Evolutionary conservation across 2,888 invertebrate genomes (phyloP).

Genomic region (Drosophila nr. perissopoda): DNA sequence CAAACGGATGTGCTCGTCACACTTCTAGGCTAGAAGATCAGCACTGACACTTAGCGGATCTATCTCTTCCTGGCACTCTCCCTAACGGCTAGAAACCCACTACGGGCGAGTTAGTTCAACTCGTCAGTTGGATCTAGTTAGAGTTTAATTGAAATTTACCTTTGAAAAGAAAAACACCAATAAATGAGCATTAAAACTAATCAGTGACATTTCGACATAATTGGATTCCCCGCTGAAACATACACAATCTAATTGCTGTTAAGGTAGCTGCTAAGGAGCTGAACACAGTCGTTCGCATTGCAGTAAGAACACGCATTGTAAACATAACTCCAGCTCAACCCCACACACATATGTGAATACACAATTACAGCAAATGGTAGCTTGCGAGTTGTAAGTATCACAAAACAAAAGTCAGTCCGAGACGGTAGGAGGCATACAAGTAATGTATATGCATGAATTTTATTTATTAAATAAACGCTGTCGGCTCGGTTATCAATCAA

Average conservation of each 20-base stretch:
- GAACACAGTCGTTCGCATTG: neutral
- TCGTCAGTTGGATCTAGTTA: neutral
- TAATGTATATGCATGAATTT: conserved; percentile 51
- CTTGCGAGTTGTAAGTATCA: neutral
- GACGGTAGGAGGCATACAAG: conserved; percentile 6
- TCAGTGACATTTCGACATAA: neutral
- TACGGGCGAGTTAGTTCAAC: neutral
- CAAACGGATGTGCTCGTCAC: neutral
- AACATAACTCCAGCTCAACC: conserved; percentile 1
- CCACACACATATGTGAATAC: neutral
- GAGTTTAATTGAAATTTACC: neutral
- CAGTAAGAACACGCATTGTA: conserved; percentile 1
- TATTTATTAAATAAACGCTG: conserved; percentile 73
- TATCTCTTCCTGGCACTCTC: neutral
- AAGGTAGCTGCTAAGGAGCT: neutral
- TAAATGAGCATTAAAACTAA: neutral
- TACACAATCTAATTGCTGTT: neutral
- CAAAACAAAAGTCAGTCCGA: conserved; percentile 48
- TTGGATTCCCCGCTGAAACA: neutral
- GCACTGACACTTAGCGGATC: neutral
- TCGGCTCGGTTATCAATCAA: conserved; percentile 70
- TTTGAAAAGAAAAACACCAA: neutral
- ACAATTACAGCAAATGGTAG: conserved; percentile 22
- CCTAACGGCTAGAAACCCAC: too few species aligned
- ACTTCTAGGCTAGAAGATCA: neutral